phyloP scores from a whole-genome alignment of 1,140 invertebrate species.

The Lepidurus couesii region DNA sequence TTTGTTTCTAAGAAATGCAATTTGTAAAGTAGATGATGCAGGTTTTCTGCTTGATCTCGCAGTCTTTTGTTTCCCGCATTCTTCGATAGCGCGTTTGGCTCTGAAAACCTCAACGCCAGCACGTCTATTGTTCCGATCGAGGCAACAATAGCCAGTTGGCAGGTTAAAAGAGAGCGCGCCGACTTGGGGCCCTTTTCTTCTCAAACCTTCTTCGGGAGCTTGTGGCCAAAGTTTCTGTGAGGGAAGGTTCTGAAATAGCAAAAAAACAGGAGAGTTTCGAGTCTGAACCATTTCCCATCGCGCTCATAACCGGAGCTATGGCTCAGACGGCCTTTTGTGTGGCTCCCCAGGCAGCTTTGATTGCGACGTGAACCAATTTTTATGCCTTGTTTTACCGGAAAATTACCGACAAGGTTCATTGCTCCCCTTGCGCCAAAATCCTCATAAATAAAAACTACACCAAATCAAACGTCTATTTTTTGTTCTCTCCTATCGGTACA shows the following conservation, averaged over 20 bases:
- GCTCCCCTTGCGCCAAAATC: background rate
- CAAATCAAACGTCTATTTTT: background rate
- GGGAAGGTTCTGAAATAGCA: background rate
- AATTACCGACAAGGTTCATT: background rate
- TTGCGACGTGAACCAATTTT: conserved; percentile 19
- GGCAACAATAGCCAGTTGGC: conserved; percentile 15
- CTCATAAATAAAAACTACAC: background rate
- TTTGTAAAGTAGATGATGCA: conserved; percentile 22
- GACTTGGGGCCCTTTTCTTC: conserved; percentile 1
- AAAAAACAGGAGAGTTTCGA: background rate
- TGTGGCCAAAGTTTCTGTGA: background rate
- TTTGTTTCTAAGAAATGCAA: conserved; percentile 14
- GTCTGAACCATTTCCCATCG: conserved; percentile 10
- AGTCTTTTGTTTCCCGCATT: conserved; percentile 18
- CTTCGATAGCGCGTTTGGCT: conserved; percentile 13
- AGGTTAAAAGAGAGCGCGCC: background rate
- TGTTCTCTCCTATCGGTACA: background rate
- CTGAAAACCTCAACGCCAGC: conserved; percentile 13
- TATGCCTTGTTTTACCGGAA: conserved; percentile 22
- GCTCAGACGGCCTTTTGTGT: background rate
- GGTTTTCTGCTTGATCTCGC: conserved; percentile 9
- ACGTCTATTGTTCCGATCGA: background rate
- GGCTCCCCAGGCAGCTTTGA: conserved; percentile 17
- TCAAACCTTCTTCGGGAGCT: background rate
- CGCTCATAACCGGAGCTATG: conserved; percentile 16